Conservation (phyloP, 2,113 vertebrate species). For the Alosa alosa region DNA sequence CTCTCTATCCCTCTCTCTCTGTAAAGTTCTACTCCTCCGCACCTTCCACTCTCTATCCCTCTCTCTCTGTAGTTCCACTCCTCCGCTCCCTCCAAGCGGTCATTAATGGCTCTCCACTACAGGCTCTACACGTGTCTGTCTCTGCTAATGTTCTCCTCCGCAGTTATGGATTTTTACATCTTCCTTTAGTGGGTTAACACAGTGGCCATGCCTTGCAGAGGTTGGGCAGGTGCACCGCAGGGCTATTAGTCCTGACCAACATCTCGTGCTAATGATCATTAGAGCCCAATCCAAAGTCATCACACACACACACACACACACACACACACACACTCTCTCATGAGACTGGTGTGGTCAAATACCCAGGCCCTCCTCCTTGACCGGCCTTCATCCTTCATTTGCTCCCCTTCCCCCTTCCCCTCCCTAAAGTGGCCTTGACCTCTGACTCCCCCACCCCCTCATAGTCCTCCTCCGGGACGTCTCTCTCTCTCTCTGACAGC, state of each 20-base stretch:
- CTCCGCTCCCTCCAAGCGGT: not conserved
- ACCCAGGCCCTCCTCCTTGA: constrained; percentile 28
- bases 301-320: not conserved
- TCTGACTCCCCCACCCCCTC: constrained; percentile 23
- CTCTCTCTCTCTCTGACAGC: constrained; percentile 19
- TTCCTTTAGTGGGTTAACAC: not conserved
- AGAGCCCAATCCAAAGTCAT: not conserved
- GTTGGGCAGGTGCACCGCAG: not conserved
- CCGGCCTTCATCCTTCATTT: constrained; percentile 64
- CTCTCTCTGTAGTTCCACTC: constrained; percentile 24
- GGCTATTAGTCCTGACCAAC: not conserved
- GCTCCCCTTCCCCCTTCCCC: constrained; percentile 48
- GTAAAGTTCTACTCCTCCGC: too few relatives aligned
- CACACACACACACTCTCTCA: constrained; percentile 44
- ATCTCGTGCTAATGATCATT: not conserved
- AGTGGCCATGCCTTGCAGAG: not conserved
- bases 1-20: constrained; percentile 12
- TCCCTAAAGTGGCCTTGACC: constrained; percentile 39
- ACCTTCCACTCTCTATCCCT: too few relatives aligned
- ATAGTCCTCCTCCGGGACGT: not conserved
- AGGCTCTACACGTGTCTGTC: not conserved
- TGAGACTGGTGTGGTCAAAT: not conserved
- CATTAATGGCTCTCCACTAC: not conserved
- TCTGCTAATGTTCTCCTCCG: not conserved
- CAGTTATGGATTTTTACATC: constrained; percentile 8